Base-by-base conservation (phyloP, 2,113 vertebrate genomes). In the Ceyx margarethae region DNA sequence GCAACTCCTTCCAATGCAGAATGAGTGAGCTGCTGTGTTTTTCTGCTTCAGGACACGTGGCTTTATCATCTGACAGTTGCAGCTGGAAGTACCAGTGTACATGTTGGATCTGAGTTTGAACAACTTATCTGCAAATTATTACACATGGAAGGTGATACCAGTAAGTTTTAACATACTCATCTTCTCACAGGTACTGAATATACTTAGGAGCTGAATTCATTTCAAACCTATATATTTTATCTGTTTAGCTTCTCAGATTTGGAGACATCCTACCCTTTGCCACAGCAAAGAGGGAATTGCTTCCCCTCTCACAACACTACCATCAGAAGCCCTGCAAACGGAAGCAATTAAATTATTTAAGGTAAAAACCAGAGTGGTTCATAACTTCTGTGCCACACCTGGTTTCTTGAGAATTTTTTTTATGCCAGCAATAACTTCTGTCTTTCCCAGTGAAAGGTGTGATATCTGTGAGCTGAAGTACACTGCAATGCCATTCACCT, bases 271-370 rank as follows among this genome's bases (percentile, higher is more conserved):
- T n/a, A 95, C 93, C 77, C 89, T 99, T 94, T 99, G 98, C 94
- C 99, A 99, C 95, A 99, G 98, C 96, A 99, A 99, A 95, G 99
- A 99, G 96, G 98, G 98, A 62, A 98, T 99, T 89, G 89, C 95
- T n/a, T 98, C 98, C 31, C 98, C 99, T 66, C 98, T 99, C 90
- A 99, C 99, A 86, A 99, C 99, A 7, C 87, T 99, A 68, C 99
- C 99, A 43, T 99, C 99, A 26, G 98, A 99, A 97, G 99, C 99
- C 60, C 96, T 99, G 75, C 99, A 99, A 96, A 99, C 99, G 3
- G 99, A 99, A 97, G 99, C 99, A 21, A 98, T 99, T 85, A 99
- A 99, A 96, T 97, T 99, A 95, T 99, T 99, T 95, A 99, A 99
- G 98, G 99, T 99, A 97, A 96, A 96, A 94, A 79, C 20, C 23